A percentile compares a stretch with the other conserved stretches of the same genome.
Conservation (phyloP, 2,888 invertebrate genomes). For the Oxytorus armatus region DNA sequence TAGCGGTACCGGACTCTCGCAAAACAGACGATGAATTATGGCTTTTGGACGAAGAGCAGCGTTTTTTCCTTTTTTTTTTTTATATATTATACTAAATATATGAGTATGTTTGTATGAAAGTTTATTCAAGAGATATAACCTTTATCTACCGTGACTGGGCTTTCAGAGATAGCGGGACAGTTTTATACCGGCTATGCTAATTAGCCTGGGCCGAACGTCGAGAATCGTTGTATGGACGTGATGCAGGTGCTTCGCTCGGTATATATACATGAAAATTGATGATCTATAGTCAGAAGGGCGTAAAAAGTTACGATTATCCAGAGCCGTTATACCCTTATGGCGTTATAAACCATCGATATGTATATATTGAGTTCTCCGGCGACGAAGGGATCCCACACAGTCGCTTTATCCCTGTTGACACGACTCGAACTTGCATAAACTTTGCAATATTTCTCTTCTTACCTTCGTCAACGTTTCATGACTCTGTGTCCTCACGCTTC, state of each 20-base stretch:
- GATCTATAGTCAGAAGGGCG: too few relatives aligned
- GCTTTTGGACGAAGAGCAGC: constrained; percentile 42
- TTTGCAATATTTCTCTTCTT: too few relatives aligned
- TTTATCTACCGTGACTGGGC: constrained; percentile 58
- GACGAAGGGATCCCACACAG: too few relatives aligned
- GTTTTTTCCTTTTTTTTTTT: constrained; percentile 9
- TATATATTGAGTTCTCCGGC: too few relatives aligned
- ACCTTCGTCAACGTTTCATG: too few relatives aligned
- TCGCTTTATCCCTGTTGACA: too few relatives aligned
- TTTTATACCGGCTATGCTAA: constrained; percentile 61
- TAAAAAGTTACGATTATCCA: too few relatives aligned
- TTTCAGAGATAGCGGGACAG: constrained; percentile 56
- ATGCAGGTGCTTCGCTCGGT: constrained; percentile 52
- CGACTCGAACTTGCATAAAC: too few relatives aligned
- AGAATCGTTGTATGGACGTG: constrained; percentile 10
- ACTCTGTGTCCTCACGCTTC: background rate
- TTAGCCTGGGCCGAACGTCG: constrained; percentile 49
- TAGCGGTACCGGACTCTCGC: background rate
- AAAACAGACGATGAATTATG: constrained; percentile 41
- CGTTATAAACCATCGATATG: too few relatives aligned
- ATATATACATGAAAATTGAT: too few relatives aligned
- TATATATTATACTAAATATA: background rate
- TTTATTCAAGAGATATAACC: constrained; percentile 57
- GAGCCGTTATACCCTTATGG: too few relatives aligned
- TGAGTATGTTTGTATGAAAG: background rate